phyloP scores from a whole-genome alignment of 2,888 invertebrate species.

The Linhomoeus sp. region DNA sequence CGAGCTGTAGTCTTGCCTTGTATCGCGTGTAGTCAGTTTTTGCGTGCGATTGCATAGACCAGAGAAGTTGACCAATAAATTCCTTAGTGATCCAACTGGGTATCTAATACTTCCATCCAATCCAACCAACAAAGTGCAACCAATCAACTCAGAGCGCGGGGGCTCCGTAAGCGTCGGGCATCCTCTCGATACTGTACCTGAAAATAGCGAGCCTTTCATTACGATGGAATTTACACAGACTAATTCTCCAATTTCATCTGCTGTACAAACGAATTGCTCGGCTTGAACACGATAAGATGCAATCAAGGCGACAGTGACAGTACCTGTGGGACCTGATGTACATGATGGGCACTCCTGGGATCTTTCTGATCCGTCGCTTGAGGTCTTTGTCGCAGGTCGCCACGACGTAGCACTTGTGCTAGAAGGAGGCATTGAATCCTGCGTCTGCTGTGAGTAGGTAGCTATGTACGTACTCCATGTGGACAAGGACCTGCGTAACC shows the following conservation, averaged over 20 bases:
- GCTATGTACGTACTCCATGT: too few relatives aligned
- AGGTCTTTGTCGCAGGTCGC: constrained; percentile 96
- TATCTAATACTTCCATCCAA: too few relatives aligned
- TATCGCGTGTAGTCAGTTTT: too few relatives aligned
- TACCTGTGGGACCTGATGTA: constrained; percentile 65
- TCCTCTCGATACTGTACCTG: constrained; percentile 76
- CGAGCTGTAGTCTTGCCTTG: too few relatives aligned
- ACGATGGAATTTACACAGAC: background rate
- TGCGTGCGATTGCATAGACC: too few relatives aligned
- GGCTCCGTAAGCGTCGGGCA: constrained; percentile 97
- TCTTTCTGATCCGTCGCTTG: constrained; percentile 78
- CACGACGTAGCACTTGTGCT: constrained; percentile 98
- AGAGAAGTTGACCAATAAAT: too few relatives aligned
- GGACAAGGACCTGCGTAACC: constrained; percentile 48
- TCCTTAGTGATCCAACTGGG: too few relatives aligned
- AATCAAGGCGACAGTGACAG: background rate
- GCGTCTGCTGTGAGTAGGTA: too few relatives aligned
- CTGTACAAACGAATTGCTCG: background rate
- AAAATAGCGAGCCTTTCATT: constrained; percentile 1
- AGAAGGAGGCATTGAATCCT: constrained; percentile 7
- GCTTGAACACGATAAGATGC: background rate
- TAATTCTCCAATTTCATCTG: background rate
- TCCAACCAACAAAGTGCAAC: too few relatives aligned
- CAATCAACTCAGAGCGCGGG: too few relatives aligned
- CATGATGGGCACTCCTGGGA: constrained; percentile 98